These are phyloP conservation scores for Melanostoma scalare DNA, from an alignment of 2,888 invertebrate species.

Conservation along the genomic window DNA sequence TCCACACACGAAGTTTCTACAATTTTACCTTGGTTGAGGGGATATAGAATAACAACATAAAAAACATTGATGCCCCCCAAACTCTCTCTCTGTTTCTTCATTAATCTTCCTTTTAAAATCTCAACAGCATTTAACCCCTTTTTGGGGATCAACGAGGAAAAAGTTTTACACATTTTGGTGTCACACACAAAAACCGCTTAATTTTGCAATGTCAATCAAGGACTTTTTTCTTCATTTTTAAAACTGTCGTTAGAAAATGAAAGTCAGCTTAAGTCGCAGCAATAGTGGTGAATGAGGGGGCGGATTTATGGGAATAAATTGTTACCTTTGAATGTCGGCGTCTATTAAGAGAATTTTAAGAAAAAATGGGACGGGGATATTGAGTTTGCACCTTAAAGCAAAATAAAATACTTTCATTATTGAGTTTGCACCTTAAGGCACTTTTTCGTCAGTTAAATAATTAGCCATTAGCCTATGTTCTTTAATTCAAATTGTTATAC, in stretches of 20 bases:
- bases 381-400: too few relatives aligned
- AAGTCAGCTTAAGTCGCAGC: too few relatives aligned
- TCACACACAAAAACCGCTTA: constrained; percentile 46
- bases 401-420: too few relatives aligned
- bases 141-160: constrained; percentile 3
- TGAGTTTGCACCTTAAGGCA: too few relatives aligned
- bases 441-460: too few relatives aligned
- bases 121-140: constrained; percentile 47
- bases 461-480: too few relatives aligned
- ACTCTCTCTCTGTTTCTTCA: constrained; percentile 40
- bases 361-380: too few relatives aligned
- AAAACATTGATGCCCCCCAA: constrained; percentile 1
- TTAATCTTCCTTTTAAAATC: constrained; percentile 64
- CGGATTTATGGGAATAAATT: too few relatives aligned
- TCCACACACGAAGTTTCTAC: constrained; percentile 59
- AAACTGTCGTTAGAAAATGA: constrained; percentile 6
- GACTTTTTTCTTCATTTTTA: neutral
- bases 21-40: constrained; percentile 35
- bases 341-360: too few relatives aligned
- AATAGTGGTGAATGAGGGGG: too few relatives aligned
- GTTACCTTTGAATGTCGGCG: too few relatives aligned
- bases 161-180: constrained; percentile 51
- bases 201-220: constrained; percentile 56
- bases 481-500: too few relatives aligned
- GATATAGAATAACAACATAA: constrained; percentile 5